Conservation (phyloP, 2,888 invertebrate species). For the Cryptus viduatorius region DNA sequence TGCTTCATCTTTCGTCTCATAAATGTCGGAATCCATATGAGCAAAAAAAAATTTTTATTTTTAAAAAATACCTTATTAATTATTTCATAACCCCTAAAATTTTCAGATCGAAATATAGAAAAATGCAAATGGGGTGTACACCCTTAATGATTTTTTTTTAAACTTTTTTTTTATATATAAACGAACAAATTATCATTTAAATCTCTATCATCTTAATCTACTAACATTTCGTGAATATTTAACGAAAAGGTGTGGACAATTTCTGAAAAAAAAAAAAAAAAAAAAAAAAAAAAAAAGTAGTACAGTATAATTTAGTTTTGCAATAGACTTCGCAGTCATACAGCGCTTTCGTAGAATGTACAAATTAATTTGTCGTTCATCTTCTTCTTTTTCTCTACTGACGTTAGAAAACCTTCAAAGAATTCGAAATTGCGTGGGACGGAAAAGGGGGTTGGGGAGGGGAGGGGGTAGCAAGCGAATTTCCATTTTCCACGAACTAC, state of each 20-base stretch:
- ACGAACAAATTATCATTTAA: too few species aligned
- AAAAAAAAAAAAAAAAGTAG: background rate
- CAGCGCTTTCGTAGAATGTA: background rate
- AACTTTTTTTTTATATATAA: too few species aligned
- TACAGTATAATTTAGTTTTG: background rate
- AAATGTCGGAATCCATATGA: too few species aligned
- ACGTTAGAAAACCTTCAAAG: slow-evolving; percentile 39
- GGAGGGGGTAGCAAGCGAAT: background rate
- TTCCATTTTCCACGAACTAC: slow-evolving; percentile 28
- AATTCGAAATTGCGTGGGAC: slow-evolving; percentile 38
- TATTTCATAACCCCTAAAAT: too few species aligned
- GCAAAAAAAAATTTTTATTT: too few species aligned
- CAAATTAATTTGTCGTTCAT: slow-evolving; percentile 10
- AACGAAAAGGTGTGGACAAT: background rate
- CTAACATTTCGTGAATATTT: too few species aligned
- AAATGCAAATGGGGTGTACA: too few species aligned
- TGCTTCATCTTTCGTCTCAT: too few species aligned
- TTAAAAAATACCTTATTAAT: too few species aligned
- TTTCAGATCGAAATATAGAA: too few species aligned
- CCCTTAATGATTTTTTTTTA: too few species aligned
- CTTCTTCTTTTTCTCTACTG: slow-evolving; percentile 4
- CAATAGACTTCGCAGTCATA: background rate
- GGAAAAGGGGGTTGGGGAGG: background rate
- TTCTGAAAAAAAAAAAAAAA: background rate
- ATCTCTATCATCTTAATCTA: too few species aligned